These are phyloP conservation scores for Orthonychiurus folsomi DNA, from an alignment of 2,888 invertebrate genomes.

Conservation along the genomic window DNA sequence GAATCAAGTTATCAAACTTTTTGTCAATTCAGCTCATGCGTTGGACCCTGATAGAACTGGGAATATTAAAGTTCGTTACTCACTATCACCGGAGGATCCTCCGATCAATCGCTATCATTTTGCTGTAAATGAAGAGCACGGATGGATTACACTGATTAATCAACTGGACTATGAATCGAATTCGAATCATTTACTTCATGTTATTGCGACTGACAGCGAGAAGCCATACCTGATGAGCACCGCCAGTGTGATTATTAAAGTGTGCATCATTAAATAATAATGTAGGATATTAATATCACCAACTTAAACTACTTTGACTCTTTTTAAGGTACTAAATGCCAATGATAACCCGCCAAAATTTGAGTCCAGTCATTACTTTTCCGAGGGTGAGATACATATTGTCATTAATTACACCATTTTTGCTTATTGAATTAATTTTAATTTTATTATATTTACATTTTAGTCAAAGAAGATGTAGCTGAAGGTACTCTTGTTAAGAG, in stretches of 20 bases:
- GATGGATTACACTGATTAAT: conserved; percentile 40
- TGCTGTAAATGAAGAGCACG: conserved; percentile 39
- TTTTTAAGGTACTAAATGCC: conserved; percentile 38
- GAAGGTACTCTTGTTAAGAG: conserved; percentile 66
- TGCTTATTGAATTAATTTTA: not conserved
- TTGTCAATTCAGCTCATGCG: conserved; percentile 51
- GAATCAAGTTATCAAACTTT: not conserved
- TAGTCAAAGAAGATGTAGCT: conserved; percentile 71
- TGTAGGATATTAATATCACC: not conserved
- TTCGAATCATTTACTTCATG: conserved; percentile 33
- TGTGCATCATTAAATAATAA: conserved; percentile 18
- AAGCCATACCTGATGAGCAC: conserved; percentile 38
- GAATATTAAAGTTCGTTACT: conserved; percentile 75
- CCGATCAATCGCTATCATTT: conserved; percentile 32
- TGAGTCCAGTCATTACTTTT: conserved; percentile 15
- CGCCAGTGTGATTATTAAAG: conserved; percentile 36
- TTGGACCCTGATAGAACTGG: conserved; percentile 66
- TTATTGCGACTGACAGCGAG: conserved; percentile 37
- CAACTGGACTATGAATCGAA: conserved; percentile 39
- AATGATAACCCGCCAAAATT: conserved; percentile 43
- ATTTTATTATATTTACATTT: not conserved
- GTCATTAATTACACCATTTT: conserved; percentile 6
- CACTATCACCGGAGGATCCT: conserved; percentile 50
- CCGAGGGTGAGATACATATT: conserved; percentile 4
- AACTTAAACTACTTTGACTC: not conserved